Conservation (phyloP, 2,797 vertebrate species). For the Bovichtus diacanthus region DNA sequence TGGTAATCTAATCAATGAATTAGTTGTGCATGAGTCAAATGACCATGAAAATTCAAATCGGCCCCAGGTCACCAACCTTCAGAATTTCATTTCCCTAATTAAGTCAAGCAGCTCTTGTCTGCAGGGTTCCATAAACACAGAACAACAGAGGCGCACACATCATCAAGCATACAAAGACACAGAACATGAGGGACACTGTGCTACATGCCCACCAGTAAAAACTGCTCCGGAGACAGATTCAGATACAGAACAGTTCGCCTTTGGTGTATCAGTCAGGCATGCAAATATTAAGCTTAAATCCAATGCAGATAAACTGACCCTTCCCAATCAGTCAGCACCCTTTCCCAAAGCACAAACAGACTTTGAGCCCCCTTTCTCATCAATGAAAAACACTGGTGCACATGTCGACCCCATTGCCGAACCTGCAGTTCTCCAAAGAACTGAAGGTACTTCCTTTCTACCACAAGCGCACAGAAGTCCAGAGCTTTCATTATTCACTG, state of each 20-base stretch:
- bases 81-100: conserved; percentile 71
- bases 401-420: background rate
- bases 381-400: conserved; percentile 9
- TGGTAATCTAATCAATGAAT: conserved; percentile 57
- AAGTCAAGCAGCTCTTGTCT: conserved; percentile 68
- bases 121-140: conserved; percentile 57
- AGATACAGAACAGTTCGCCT: conserved; percentile 53
- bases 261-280: conserved; percentile 48
- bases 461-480: conserved; percentile 40
- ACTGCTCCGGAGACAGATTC: conserved; percentile 46
- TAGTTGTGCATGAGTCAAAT: conserved; percentile 42
- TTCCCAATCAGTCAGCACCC: conserved; percentile 31
- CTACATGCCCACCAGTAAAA: conserved; percentile 51
- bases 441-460: conserved; percentile 12
- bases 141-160: conserved; percentile 58
- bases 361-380: conserved; percentile 24
- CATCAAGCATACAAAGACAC: conserved; percentile 57
- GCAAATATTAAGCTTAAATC: conserved; percentile 54
- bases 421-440: conserved; percentile 33
- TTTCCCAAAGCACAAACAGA: conserved; percentile 41
- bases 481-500: conserved; percentile 16
- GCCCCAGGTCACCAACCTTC: conserved; percentile 68
- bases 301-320: conserved; percentile 45
- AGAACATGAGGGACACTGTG: conserved; percentile 49
- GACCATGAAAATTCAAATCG: conserved; percentile 43